Evolutionary conservation across 1,140 invertebrate genomes (phyloP), one percentile per base, ranked within the genome.

Genomic region (Nasonia longicornis): DNA sequence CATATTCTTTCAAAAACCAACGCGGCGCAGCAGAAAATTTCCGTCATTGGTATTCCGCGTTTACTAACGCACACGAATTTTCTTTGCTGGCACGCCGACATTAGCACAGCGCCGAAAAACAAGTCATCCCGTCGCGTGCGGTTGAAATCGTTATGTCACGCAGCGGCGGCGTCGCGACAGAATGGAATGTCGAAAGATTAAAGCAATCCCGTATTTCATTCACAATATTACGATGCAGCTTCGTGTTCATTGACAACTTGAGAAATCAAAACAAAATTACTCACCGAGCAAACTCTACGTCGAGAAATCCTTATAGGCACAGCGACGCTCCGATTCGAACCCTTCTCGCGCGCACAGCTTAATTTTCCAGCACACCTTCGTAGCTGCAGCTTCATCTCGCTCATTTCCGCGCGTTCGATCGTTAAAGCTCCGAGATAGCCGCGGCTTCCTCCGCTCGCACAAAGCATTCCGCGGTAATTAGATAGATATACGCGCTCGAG

Each of bases 381-480:
- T 20, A 20, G 16, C 16, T 58, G 22, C 64, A 20, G 16, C 26
- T 73, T 73, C 71, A 45, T 73, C 71, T 1, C 22, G 20, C 64
- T 26, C 45, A 58, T 26, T 22, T 74, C 45, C 45, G 8, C 45
- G 81, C 83, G 16, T 69, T 70, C 80, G 80, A 84, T 87, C 85
- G 85, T 88, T 88, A 87, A 85, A 70, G 84, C 77, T 84, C 84
- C 83, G 84, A 80, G 86, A 83, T 6, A 6, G 83, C 75, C 83
- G 85, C 87, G 87, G 87, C 86, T 86, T 86, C 84, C 83, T 84
- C 16, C 20, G 83, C 83, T 81, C 85, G 80, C 84, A 88, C 87
- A 88, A 86, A 88, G 87, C 87, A 87, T 88, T 87, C 86, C 85
- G 82, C 81, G 84, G 82, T 86, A 87, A 87, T 86, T 87, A 86